A percentile compares a stretch with the other conserved stretches of the same genome.
These are phyloP conservation scores for Ectobius pallidus DNA, from an alignment of 2,888 invertebrate genomes.

Conservation along the genomic window DNA sequence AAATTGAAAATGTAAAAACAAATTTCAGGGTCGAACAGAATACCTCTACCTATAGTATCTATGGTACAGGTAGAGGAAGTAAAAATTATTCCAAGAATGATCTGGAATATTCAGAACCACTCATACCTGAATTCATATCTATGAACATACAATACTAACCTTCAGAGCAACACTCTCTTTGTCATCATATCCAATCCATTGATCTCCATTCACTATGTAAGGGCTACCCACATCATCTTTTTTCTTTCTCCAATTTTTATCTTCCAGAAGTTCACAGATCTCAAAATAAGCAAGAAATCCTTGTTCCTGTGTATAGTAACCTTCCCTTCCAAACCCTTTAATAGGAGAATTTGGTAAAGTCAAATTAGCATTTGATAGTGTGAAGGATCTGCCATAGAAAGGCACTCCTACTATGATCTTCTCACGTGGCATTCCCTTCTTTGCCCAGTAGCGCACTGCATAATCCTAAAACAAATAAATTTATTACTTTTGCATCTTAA, in stretches of 20 bases:
- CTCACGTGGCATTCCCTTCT: conserved; percentile 76
- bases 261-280: conserved; percentile 59
- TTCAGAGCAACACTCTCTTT: conserved; percentile 67
- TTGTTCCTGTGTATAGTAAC: conserved; percentile 69
- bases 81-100: too few relatives aligned
- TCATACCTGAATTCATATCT: too few relatives aligned
- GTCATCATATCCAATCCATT: conserved; percentile 84
- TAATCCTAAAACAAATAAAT: conserved; percentile 66
- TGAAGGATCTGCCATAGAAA: conserved; percentile 80
- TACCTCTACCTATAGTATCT: too few relatives aligned
- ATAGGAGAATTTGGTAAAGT: neutral
- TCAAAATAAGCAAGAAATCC: conserved; percentile 77
- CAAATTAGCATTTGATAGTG: conserved; percentile 55
- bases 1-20: too few relatives aligned
- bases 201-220: conserved; percentile 69
- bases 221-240: conserved; percentile 70
- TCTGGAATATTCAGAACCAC: too few relatives aligned
- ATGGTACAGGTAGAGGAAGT: too few relatives aligned
- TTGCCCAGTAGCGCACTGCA: conserved; percentile 81
- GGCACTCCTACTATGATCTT: conserved; percentile 87
- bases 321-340: conserved; percentile 67
- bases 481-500: too few relatives aligned
- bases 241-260: conserved; percentile 60
- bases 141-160: conserved; percentile 54
- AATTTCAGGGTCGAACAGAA: too few relatives aligned